Percentiles rank a stretch among this genome's conserved stretches.
Conservation (phyloP, 2,113 vertebrate species). For the Hippoglossus stenolepis region DNA sequence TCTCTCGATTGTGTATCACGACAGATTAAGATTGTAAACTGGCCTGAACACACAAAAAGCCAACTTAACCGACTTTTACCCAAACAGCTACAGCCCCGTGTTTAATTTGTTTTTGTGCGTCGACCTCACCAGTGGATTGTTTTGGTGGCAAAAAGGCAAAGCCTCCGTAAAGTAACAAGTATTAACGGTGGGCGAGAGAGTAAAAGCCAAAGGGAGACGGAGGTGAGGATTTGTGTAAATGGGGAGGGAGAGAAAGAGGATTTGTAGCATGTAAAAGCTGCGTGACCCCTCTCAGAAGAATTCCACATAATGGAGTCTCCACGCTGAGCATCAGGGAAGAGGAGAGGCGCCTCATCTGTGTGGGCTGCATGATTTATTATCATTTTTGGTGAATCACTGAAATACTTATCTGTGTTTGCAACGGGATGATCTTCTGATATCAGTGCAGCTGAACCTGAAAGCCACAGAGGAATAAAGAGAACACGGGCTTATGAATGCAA, state of each 20-base stretch:
- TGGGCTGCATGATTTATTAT: slow-evolving; percentile 1
- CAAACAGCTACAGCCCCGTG: neutral
- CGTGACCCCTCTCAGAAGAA: slow-evolving; percentile 23
- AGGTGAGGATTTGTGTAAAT: slow-evolving; percentile 58
- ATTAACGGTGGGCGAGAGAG: slow-evolving; percentile 7
- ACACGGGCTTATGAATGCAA: neutral
- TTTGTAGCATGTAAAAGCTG: slow-evolving; percentile 55
- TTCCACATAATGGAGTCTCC: slow-evolving; percentile 20
- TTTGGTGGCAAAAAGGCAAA: slow-evolving; percentile 32
- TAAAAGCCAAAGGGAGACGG: neutral
- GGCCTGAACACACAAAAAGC: neutral
- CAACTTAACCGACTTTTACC: neutral
- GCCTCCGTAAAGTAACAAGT: slow-evolving; percentile 38
- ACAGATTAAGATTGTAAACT: slow-evolving; percentile 13
- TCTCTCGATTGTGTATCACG: neutral
- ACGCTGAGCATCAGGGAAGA: neutral
- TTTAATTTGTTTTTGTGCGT: neutral
- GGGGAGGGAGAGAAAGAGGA: slow-evolving; percentile 51
- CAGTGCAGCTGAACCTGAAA: slow-evolving; percentile 3
- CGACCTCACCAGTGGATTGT: slow-evolving; percentile 15
- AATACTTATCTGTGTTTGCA: neutral
- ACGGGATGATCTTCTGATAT: neutral
- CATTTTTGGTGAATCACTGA: neutral
- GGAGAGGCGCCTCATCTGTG: slow-evolving; percentile 5
- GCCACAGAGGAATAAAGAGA: too few species aligned